These are phyloP conservation scores for Limnothrissa miodon DNA, from an alignment of 2,113 vertebrate genomes.

Conservation along the genomic window DNA sequence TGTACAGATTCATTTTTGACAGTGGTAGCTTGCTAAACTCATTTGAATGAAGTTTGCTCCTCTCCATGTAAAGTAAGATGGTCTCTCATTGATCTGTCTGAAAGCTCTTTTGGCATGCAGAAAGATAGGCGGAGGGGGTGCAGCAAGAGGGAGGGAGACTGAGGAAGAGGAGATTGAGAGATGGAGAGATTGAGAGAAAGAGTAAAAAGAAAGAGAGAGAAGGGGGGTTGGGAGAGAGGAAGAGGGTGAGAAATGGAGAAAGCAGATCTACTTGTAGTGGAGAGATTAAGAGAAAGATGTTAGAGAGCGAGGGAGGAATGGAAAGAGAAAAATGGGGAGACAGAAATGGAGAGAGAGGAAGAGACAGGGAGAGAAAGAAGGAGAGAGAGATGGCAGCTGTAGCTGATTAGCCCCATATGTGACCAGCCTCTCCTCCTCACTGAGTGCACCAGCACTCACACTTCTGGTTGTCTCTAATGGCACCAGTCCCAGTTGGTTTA, in stretches of 20 bases:
- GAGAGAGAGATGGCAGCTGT: background rate
- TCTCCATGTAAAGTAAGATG: background rate
- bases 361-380: background rate
- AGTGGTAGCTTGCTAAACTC: background rate
- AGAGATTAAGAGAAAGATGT: background rate
- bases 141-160: background rate
- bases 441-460: constrained; percentile 1
- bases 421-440: background rate
- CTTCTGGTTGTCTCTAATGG: background rate
- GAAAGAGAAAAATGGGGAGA: too few species aligned
- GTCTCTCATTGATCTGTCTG: background rate
- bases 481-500: background rate
- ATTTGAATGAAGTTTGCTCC: background rate
- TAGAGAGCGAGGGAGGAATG: background rate
- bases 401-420: background rate
- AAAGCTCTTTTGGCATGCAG: background rate
- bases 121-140: background rate
- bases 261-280: too few species aligned
- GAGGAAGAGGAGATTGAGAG: background rate
- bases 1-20: background rate
- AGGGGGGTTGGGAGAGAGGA: background rate
- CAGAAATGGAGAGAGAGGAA: background rate
- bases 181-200: background rate
- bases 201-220: background rate
- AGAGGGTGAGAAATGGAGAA: background rate